Evolutionary conservation across 2,888 invertebrate species (phyloP).

Genomic region (Sinotaia quadrata): DNA sequence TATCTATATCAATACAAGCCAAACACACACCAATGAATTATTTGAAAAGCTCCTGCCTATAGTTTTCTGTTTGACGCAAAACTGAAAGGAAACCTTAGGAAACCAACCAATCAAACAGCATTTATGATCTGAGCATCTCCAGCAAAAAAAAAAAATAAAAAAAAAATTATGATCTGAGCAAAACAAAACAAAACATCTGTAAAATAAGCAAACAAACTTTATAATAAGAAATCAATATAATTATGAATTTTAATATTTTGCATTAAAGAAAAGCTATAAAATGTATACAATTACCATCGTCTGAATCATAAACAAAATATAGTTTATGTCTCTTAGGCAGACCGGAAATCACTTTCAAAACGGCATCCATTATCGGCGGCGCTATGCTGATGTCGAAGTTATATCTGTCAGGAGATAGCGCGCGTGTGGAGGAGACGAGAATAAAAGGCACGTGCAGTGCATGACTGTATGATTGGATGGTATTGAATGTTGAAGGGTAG

Average conservation of each 20-base stretch:
- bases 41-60: no score
- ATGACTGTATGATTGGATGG: constrained; percentile 65
- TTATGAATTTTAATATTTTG: neutral
- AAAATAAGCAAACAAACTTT: neutral
- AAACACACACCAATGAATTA: no score
- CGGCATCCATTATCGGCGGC: constrained; percentile 95
- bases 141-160: no score
- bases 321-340: constrained; percentile 86
- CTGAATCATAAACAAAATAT: constrained; percentile 91
- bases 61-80: no score
- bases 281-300: constrained; percentile 80
- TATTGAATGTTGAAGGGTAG: constrained; percentile 57
- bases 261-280: neutral
- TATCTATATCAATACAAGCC: no score
- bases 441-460: constrained; percentile 67
- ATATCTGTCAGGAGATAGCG: constrained; percentile 40
- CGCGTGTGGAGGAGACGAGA: constrained; percentile 56
- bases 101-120: no score
- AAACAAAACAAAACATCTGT: neutral
- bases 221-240: neutral
- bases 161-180: neutral
- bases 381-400: constrained; percentile 78
- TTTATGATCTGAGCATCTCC: no score
- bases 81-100: no score
- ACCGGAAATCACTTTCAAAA: constrained; percentile 89